These are phyloP conservation scores for Onychostoma macrolepis DNA, from an alignment of 2,113 vertebrate species.

Conservation along the genomic window DNA sequence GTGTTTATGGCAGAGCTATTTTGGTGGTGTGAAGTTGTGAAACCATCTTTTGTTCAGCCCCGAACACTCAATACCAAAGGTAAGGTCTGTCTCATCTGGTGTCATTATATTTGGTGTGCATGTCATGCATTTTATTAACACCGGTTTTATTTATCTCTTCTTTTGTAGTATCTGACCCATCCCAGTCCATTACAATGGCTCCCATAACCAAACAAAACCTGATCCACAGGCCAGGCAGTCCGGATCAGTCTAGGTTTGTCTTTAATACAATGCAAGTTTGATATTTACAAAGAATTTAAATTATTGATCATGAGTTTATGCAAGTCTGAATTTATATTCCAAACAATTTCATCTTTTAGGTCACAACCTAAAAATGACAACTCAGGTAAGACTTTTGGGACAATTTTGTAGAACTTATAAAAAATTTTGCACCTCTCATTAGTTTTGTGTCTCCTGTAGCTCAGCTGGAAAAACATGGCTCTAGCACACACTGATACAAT, in stretches of 20 bases:
- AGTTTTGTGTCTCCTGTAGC: neutral
- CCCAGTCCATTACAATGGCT: conserved; percentile 68
- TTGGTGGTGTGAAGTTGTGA: conserved; percentile 99
- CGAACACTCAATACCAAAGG: conserved; percentile 82
- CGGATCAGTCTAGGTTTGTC: conserved; percentile 53
- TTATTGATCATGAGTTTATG: neutral
- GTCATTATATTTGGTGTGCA: conserved; percentile 44
- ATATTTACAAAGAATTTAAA: neutral
- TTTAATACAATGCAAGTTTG: neutral
- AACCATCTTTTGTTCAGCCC: conserved; percentile 93
- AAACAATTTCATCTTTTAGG: conserved; percentile 16
- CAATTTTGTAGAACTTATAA: neutral
- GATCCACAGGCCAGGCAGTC: conserved; percentile 62
- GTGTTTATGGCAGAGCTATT: conserved; percentile 99
- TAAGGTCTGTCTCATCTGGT: conserved; percentile 56
- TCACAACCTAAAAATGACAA: conserved; percentile 37
- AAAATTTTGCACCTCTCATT: neutral
- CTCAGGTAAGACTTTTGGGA: conserved; percentile 48
- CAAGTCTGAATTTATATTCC: neutral
- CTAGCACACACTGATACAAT: neutral
- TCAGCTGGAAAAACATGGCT: neutral
- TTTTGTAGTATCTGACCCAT: conserved; percentile 55
- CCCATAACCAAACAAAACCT: conserved; percentile 71
- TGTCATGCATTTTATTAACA: conserved; percentile 47
- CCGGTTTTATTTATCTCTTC: conserved; percentile 4